Evolutionary conservation across 2,888 invertebrate genomes (phyloP), one percentile per base, ranked within the genome.

Genomic region (Smittia aterrima): DNA sequence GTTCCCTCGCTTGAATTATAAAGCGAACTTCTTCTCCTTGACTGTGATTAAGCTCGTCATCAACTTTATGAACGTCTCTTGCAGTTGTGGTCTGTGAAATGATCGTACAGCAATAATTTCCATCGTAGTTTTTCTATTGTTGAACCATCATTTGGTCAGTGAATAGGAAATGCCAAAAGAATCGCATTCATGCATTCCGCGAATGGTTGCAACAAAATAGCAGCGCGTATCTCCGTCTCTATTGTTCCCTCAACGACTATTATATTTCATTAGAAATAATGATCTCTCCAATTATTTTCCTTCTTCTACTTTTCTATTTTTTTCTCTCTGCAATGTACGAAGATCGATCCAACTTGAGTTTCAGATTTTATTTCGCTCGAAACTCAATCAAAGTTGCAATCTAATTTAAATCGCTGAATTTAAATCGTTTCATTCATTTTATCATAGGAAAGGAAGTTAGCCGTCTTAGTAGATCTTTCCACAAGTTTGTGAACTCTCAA

Each of bases 251-350:
- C 58, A 2, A 7, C 22, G 18, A 9, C 58, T n/a, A 58, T 58
- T 58, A 58, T 58, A 18, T 58, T 22, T 58, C 58, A 71, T 71
- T 27, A 53, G 27, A 71, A 71, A 71, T 71, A 71, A 71, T 71
- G 54, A 71, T 71, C 70, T 71, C 24, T 71, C 70, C 70, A 71
- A 71, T 71, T 71, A 71, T 71, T 71, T 71, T 47, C 70, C 53
- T 11, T 71, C 32, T 54, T 58, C 9, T n/a, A n/a, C n/a, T n/a
- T n/a, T n/a, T n/a, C n/a, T n/a, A n/a, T n/a, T n/a, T n/a, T n/a
- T n/a, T n/a, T n/a, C n/a, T n/a, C n/a, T n/a, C n/a, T n/a, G n/a
- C n/a, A n/a, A n/a, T n/a, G n/a, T n/a, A n/a, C 32, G 32, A 32
- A 32, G 32, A 32, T n/a, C n/a, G n/a, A n/a, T n/a, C n/a, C n/a